Evolutionary conservation across 2,888 invertebrate genomes (phyloP).

Genomic region (Pandemis corylana): DNA sequence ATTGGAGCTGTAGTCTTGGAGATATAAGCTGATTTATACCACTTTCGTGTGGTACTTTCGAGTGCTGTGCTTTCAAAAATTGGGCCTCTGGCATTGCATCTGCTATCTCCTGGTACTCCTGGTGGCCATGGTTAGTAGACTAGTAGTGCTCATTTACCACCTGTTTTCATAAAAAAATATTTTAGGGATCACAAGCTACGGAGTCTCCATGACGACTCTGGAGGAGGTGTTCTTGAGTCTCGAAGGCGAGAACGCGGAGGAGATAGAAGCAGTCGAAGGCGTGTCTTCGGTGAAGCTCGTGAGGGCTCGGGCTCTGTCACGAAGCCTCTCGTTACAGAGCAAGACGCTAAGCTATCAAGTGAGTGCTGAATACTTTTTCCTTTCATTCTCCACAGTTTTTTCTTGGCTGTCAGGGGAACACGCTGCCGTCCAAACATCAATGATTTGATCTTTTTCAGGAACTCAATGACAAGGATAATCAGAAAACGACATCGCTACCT

Average conservation of each 20-base stretch:
- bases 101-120: no score
- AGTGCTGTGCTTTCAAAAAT: no score
- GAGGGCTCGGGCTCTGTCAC: slow-evolving; percentile 88
- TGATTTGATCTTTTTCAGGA: slow-evolving; percentile 70
- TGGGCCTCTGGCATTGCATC: no score
- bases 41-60: no score
- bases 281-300: slow-evolving; percentile 90
- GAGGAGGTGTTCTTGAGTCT: slow-evolving; percentile 94
- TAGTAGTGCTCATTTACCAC: no score
- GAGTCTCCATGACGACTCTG: slow-evolving; percentile 94
- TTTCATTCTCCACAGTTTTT: no score
- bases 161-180: slow-evolving; percentile 5
- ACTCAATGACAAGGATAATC: slow-evolving; percentile 78
- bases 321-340: slow-evolving; percentile 89
- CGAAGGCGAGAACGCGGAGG: slow-evolving; percentile 88
- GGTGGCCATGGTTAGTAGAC: no score
- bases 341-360: slow-evolving; percentile 90
- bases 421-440: no score
- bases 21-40: no score
- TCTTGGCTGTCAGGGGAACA: no score
- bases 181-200: slow-evolving; percentile 90
- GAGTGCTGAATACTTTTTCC: background rate
- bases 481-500: slow-evolving; percentile 72
- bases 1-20: no score
- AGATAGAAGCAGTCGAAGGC: slow-evolving; percentile 88